Percentiles rank a stretch among this genome's conserved stretches.
Conservation (phyloP, 2,797 vertebrate species). For the Myoxocephalus aenaeus region DNA sequence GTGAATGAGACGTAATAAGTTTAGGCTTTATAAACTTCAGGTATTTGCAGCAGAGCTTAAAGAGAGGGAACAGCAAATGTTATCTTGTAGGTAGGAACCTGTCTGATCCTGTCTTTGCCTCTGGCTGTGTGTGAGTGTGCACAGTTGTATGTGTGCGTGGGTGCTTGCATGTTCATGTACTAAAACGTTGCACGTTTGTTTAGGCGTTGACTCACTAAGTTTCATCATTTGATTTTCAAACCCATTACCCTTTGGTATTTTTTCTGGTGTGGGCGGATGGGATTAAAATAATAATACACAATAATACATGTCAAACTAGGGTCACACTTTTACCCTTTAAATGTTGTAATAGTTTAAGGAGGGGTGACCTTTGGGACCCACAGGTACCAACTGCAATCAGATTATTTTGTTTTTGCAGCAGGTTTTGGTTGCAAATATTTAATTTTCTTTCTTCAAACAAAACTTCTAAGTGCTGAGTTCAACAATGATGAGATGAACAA, state of each 20-base stretch:
- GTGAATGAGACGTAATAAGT: slow-evolving; percentile 39
- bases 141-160: background rate
- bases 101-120: slow-evolving; percentile 56
- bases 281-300: slow-evolving; percentile 6
- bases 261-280: background rate
- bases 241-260: slow-evolving; percentile 30
- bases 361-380: background rate
- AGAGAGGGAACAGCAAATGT: slow-evolving; percentile 29
- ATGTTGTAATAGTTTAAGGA: slow-evolving; percentile 3
- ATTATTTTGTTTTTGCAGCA: too few relatives aligned
- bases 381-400: background rate
- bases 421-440: background rate
- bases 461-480: background rate
- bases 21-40: slow-evolving; percentile 21
- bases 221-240: slow-evolving; percentile 22
- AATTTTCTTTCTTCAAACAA: background rate
- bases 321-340: slow-evolving; percentile 29
- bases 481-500: too few relatives aligned
- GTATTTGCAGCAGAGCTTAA: slow-evolving; percentile 23
- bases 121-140: slow-evolving; percentile 12
- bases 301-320: background rate
- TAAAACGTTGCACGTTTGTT: slow-evolving; percentile 21
- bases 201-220: slow-evolving; percentile 35
- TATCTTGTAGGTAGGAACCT: slow-evolving; percentile 25
- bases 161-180: slow-evolving; percentile 27